Conservation (phyloP, 1,140 invertebrate genomes). For the Camponotus vicinus region DNA sequence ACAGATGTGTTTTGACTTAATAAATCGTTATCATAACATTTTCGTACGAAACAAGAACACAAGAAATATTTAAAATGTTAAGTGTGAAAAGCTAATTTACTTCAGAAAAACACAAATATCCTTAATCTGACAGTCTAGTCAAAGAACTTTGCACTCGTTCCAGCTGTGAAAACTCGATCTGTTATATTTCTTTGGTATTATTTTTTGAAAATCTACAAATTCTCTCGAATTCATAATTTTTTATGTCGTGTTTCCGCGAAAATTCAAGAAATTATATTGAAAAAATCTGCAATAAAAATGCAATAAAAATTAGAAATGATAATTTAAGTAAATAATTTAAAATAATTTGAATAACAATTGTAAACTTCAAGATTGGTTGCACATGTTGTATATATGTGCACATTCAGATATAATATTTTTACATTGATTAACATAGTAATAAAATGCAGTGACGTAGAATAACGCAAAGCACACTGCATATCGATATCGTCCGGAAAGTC, state of each 20-base stretch:
- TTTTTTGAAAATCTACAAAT: not conserved
- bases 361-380: not conserved
- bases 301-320: not conserved
- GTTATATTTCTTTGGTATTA: not conserved
- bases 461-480: constrained; percentile 20
- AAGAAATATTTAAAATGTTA: not conserved
- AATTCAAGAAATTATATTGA: not conserved
- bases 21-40: constrained; percentile 47
- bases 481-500: constrained; percentile 34
- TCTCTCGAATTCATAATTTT: not conserved
- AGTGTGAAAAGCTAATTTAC: not conserved
- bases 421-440: constrained; percentile 17
- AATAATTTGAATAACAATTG: not conserved
- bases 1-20: not conserved
- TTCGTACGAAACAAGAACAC: not conserved
- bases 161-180: not conserved
- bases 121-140: not conserved
- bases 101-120: not conserved
- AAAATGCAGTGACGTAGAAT: not conserved
- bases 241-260: not conserved
- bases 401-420: not conserved
- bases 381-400: not conserved
- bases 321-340: not conserved
- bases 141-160: not conserved
- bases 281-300: not conserved